A percentile compares a stretch with the other conserved stretches of the same genome.
Conservation (phyloP, 2,888 invertebrate species). For the Linnaemya vulpina region DNA sequence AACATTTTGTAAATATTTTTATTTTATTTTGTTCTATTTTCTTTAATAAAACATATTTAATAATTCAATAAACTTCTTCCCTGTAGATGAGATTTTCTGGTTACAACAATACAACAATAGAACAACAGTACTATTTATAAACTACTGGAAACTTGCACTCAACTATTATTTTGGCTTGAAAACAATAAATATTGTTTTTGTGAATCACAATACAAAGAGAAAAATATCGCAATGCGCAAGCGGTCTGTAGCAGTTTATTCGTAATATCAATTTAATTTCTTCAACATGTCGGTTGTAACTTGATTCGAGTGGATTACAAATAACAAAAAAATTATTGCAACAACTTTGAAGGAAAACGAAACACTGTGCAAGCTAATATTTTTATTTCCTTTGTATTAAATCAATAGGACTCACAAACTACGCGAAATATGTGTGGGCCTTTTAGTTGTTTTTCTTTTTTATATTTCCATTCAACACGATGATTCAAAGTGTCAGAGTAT, state of each 20-base stretch:
- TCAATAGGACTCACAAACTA: background rate
- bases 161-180: background rate
- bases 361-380: background rate
- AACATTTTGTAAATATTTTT: no score
- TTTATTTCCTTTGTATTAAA: background rate
- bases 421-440: no score
- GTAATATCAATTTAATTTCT: conserved; percentile 50
- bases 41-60: no score
- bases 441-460: background rate
- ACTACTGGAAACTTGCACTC: background rate
- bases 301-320: background rate
- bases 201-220: conserved; percentile 2
- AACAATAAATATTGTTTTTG: background rate
- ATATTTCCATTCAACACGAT: background rate
- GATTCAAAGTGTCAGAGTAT: no score
- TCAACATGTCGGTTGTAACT: conserved; percentile 20
- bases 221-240: background rate
- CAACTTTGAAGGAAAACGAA: background rate
- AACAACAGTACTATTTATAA: no score
- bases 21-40: no score
- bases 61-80: no score
- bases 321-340: background rate
- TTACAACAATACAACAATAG: no score
- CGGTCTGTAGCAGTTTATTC: conserved; percentile 4
- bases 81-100: no score